These are phyloP conservation scores for Empidonax traillii DNA, from an alignment of 2,113 vertebrate species.

Conservation along the genomic window DNA sequence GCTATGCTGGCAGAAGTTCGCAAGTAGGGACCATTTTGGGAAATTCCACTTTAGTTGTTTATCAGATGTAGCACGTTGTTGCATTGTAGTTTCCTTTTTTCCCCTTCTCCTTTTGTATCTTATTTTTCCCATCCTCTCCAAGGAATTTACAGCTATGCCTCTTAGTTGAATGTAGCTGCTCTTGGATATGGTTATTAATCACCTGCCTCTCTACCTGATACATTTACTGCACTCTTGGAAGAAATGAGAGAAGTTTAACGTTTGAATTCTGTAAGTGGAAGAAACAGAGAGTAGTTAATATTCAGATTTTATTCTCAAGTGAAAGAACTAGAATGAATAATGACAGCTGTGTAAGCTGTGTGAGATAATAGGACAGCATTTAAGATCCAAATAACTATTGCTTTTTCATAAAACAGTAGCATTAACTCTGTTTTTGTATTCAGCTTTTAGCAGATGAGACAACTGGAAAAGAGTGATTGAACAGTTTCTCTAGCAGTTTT, in stretches of 20 bases:
- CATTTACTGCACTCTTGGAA: background rate
- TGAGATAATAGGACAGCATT: background rate
- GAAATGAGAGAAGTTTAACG: background rate
- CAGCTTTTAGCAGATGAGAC: background rate
- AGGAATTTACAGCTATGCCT: background rate
- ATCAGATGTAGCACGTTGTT: background rate
- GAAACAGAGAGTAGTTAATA: background rate
- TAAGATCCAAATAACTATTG: background rate
- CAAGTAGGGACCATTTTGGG: background rate
- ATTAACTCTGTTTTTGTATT: background rate
- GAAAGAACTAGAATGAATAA: background rate
- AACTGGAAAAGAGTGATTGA: background rate
- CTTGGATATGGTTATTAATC: background rate
- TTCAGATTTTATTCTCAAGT: background rate
- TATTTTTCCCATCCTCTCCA: background rate
- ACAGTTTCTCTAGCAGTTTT: background rate
- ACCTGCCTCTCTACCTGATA: background rate
- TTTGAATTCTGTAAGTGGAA: background rate
- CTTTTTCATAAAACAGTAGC: background rate
- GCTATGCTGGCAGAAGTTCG: background rate
- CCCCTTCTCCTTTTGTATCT: background rate
- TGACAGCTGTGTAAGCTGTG: background rate
- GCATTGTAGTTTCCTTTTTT: background rate
- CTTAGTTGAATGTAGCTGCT: background rate
- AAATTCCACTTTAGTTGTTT: background rate